These are phyloP conservation scores for Hippocampus barbouri DNA, from an alignment of 2,113 vertebrate genomes.

Conservation along the genomic window DNA sequence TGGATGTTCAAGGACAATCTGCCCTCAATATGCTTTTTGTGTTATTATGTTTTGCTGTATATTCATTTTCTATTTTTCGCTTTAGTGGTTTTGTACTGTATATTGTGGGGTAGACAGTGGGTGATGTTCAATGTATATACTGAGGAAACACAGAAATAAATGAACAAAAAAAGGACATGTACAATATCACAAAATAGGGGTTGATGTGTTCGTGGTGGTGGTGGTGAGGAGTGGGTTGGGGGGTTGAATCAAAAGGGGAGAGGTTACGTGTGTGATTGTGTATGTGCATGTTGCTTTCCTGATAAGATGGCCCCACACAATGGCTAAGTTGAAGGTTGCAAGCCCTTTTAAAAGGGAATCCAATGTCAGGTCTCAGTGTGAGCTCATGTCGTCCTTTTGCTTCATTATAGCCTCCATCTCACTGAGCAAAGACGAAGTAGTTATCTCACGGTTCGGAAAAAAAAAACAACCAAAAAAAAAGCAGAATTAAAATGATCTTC, in stretches of 20 bases:
- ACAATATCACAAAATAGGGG: constrained; percentile 31
- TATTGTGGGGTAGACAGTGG: constrained; percentile 25
- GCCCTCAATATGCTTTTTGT: not conserved
- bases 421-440: constrained; percentile 11
- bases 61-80: constrained; percentile 28
- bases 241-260: constrained; percentile 43
- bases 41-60: not conserved
- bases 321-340: constrained; percentile 53
- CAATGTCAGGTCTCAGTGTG: constrained; percentile 30
- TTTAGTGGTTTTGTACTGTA: constrained; percentile 32
- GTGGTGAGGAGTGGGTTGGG: not conserved
- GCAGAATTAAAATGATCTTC: not conserved
- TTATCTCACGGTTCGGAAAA: constrained; percentile 3
- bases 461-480: not conserved
- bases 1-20: constrained; percentile 48
- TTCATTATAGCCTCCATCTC: constrained; percentile 31
- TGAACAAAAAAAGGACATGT: constrained; percentile 50
- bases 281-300: constrained; percentile 40
- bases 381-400: constrained; percentile 8
- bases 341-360: constrained; percentile 43
- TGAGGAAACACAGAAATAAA: constrained; percentile 27
- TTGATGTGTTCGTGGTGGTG: constrained; percentile 20
- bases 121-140: constrained; percentile 23
- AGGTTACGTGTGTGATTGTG: constrained; percentile 45
- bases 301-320: constrained; percentile 47